Evolutionary conservation across 2,797 vertebrate species (phyloP), one percentile per base, ranked within the genome.

Genomic region (Myripristis murdjan): DNA sequence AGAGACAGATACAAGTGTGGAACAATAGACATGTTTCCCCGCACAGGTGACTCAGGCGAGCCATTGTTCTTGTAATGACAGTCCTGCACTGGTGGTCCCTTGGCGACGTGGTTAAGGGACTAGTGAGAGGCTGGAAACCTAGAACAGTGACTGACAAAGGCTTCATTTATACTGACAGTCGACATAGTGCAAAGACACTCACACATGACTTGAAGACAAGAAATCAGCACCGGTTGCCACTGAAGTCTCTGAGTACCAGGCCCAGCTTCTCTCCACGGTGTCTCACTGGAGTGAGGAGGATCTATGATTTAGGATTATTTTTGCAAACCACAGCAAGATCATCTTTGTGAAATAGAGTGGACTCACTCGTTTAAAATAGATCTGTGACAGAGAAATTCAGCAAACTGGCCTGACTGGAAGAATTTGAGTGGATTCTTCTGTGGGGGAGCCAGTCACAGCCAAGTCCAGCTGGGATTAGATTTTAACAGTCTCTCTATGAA

Each of bases 141-240:
- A 33, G 67, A 35, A 44, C 37, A 66, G 22, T 49, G 56, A 63
- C 43, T 72, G 23, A 73, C 55, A 52, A 69, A 67, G 43, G 44
- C 0, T 18, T 49, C n/a, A 44, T 55, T 77, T 20, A 53, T 18
- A 18, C 37, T 6, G 33, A 58, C 33, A 51, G 61, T 64, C 70
- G 60, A 75, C 60, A 70, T 68, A 51, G 12, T 58, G 35, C 67
- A 49, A 3, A 33, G 37, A 54, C 53, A 56, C 12, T 37, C 44
- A 37, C 44, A 53, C 60, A 26, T 55, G 64, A 75, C 58, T 77
- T 44, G 47, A 75, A 51, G 26, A 23, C 28, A 49, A 1, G 33
- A 16, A 74, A 70, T 15, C 66, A 55, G 67, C 0, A 1, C n/a
- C 1, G 47, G 22, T 10, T 62, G 54, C 1, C 28, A 60, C 24